Percentiles rank a stretch among this genome's conserved stretches.
Conservation (phyloP, 2,888 invertebrate genomes). For the Napeogenes inachia region DNA sequence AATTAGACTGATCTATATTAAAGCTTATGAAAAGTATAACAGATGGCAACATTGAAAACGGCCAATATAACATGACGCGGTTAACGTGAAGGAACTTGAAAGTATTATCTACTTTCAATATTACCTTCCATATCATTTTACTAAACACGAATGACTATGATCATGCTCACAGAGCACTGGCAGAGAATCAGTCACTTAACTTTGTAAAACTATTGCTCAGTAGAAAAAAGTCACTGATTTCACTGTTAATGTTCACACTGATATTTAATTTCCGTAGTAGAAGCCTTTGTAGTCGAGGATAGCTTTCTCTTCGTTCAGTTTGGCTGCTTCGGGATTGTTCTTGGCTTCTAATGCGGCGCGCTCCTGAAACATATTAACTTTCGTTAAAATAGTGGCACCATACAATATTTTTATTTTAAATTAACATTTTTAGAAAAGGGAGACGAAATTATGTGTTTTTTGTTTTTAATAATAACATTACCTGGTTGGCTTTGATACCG, state of each 20-base stretch:
- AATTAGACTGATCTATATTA: slow-evolving; percentile 11
- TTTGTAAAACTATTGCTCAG: slow-evolving; percentile 22
- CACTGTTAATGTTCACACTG: slow-evolving; percentile 26
- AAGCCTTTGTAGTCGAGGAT: slow-evolving; percentile 80
- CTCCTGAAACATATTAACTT: slow-evolving; percentile 66
- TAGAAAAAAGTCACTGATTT: slow-evolving; percentile 28
- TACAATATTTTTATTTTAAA: not conserved
- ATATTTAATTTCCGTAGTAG: slow-evolving; percentile 72
- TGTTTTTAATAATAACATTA: slow-evolving; percentile 27
- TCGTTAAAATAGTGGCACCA: not conserved
- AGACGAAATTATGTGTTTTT: not conserved
- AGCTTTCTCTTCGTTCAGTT: slow-evolving; percentile 60
- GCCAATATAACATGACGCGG: slow-evolving; percentile 3
- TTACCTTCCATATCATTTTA: slow-evolving; percentile 12
- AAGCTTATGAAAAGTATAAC: slow-evolving; percentile 10
- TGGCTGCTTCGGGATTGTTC: slow-evolving; percentile 72
- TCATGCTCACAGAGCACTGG: slow-evolving; percentile 34
- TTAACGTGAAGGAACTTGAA: not conserved
- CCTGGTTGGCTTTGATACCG: slow-evolving; percentile 81
- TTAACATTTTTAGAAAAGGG: too few species aligned
- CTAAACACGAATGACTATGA: slow-evolving; percentile 27
- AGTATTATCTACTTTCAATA: not conserved
- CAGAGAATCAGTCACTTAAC: slow-evolving; percentile 19
- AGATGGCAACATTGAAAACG: slow-evolving; percentile 4
- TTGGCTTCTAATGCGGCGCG: slow-evolving; percentile 75